A percentile compares a stretch with the other conserved stretches of the same genome.
phyloP scores from a whole-genome alignment of 2,888 invertebrate species.

The Ypsolopha scabrella region DNA sequence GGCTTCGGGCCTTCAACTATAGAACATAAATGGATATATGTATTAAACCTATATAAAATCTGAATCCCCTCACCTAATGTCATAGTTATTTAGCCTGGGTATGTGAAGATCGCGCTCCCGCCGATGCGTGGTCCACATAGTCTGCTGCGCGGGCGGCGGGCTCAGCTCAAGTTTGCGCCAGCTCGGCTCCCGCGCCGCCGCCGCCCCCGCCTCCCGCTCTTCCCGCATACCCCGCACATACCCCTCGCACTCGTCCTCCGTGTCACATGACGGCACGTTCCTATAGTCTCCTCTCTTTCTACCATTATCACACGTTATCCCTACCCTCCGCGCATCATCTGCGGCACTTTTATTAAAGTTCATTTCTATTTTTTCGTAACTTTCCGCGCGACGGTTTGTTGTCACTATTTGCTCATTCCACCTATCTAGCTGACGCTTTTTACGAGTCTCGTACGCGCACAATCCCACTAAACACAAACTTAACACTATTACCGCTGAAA shows the following conservation, averaged over 20 bases:
- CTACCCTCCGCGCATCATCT: constrained; percentile 34
- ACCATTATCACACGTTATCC: constrained; percentile 37
- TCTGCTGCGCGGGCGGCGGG: constrained; percentile 29
- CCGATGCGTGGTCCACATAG: neutral
- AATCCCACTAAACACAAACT: constrained; percentile 76
- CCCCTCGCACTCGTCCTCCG: constrained; percentile 71
- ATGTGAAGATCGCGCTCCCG: constrained; percentile 74
- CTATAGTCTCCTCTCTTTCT: constrained; percentile 78
- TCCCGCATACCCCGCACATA: constrained; percentile 43
- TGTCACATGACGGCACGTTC: constrained; percentile 78
- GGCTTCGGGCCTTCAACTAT: too few relatives aligned
- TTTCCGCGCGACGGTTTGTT: constrained; percentile 67
- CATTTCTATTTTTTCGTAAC: constrained; percentile 85
- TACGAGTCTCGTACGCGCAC: constrained; percentile 74
- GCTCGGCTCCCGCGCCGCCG: constrained; percentile 37
- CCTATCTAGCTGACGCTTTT: constrained; percentile 67
- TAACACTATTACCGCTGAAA: constrained; percentile 76
- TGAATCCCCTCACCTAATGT: constrained; percentile 55
- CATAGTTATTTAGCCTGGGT: constrained; percentile 71
- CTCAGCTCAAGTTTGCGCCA: constrained; percentile 52
- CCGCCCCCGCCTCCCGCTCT: constrained; percentile 32
- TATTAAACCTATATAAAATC: too few relatives aligned
- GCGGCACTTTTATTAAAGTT: constrained; percentile 66
- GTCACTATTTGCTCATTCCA: constrained; percentile 65
- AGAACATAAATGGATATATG: too few relatives aligned